These are phyloP conservation scores for Anoura caudifer DNA, from an alignment of 2,113 vertebrate species.

Conservation along the genomic window DNA sequence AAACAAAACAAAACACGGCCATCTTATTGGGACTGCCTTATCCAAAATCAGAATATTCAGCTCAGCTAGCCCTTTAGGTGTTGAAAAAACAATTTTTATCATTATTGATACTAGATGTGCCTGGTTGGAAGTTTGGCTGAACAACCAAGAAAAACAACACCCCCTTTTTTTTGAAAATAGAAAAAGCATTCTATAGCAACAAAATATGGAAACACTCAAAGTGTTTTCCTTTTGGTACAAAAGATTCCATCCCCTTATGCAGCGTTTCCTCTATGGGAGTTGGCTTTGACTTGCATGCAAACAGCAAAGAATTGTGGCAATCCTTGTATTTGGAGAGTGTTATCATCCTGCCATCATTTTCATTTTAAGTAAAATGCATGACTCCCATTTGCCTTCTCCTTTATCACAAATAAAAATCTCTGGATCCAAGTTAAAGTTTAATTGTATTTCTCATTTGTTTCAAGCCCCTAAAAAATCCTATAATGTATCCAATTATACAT, in stretches of 20 bases:
- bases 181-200: not conserved
- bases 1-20: slow-evolving; percentile 8
- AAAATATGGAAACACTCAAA: slow-evolving; percentile 48
- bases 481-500: not conserved
- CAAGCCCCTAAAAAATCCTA: not conserved
- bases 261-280: not conserved
- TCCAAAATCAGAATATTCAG: slow-evolving; percentile 14
- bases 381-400: not conserved
- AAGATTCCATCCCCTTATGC: slow-evolving; percentile 22
- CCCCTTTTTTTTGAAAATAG: not conserved
- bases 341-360: slow-evolving; percentile 5
- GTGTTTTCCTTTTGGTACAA: slow-evolving; percentile 21
- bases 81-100: not conserved
- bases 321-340: not conserved
- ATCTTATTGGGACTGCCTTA: not conserved
- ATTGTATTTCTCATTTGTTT: slow-evolving; percentile 8
- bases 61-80: not conserved
- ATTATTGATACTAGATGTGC: not conserved
- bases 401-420: slow-evolving; percentile 17
- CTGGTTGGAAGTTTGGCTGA: slow-evolving; percentile 19
- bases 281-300: slow-evolving; percentile 4
- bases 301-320: not conserved
- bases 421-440: not conserved
- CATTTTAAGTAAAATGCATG: not conserved
- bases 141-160: slow-evolving; percentile 30